A percentile compares a stretch with the other conserved stretches of the same genome.
Conservation (phyloP, 2,797 vertebrate species). For the Mormyrus hasselquistii region DNA sequence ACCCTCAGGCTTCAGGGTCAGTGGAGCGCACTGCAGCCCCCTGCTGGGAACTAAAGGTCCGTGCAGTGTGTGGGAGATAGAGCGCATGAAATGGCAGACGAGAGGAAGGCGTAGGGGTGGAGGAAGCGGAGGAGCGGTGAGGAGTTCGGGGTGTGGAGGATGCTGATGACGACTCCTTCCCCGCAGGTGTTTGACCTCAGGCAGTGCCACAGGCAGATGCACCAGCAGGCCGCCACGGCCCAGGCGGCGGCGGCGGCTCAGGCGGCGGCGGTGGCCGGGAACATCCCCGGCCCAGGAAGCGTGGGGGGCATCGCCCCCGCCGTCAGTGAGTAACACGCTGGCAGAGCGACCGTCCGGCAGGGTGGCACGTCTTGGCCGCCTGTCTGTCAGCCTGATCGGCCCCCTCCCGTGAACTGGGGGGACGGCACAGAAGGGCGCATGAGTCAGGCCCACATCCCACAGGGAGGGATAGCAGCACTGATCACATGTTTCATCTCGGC, state of each 20-base stretch:
- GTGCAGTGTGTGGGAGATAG: background rate
- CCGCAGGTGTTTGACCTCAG: slow-evolving; percentile 66
- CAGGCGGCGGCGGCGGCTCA: slow-evolving; percentile 66
- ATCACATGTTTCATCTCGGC: background rate
- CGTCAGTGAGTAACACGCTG: slow-evolving; percentile 57
- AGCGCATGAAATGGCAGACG: background rate
- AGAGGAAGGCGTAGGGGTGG: background rate
- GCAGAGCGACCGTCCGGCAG: background rate
- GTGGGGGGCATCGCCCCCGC: slow-evolving; percentile 71
- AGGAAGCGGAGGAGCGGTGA: background rate
- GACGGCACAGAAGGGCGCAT: background rate
- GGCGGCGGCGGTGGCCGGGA: slow-evolving; percentile 64
- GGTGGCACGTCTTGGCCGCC: background rate
- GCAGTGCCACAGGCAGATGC: slow-evolving; percentile 73
- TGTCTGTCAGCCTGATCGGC: background rate
- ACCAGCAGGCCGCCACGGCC: slow-evolving; percentile 68
- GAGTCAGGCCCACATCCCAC: background rate
- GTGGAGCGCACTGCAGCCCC: background rate
- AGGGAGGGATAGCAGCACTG: background rate
- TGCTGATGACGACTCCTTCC: too few relatives aligned
- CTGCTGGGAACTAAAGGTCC: background rate
- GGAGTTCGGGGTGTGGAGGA: background rate
- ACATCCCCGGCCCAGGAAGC: slow-evolving; percentile 67
- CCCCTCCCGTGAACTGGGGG: background rate
- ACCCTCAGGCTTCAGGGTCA: background rate